Evolutionary conservation across 2,888 invertebrate genomes (phyloP).

Genomic region (Anticlea derivata): DNA sequence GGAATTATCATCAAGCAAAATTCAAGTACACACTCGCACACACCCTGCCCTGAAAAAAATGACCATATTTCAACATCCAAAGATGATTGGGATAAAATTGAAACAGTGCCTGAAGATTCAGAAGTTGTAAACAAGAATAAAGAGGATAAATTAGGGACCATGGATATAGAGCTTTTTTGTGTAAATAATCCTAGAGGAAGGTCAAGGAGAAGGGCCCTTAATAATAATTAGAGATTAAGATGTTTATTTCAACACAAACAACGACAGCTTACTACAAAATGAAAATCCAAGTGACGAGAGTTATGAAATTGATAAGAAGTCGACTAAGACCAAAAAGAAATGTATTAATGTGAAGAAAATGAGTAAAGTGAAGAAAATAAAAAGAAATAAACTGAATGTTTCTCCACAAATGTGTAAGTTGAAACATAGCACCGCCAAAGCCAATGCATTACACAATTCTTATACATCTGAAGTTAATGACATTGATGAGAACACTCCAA

Average conservation of each 20-base stretch:
- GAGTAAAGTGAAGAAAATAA: slow-evolving; percentile 68
- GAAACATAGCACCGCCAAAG: slow-evolving; percentile 45
- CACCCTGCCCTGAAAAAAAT: slow-evolving; percentile 48
- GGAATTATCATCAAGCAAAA: slow-evolving; percentile 54
- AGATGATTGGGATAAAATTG: slow-evolving; percentile 77
- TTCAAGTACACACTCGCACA: slow-evolving; percentile 62
- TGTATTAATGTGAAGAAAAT: slow-evolving; percentile 76
- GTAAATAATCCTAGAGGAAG: slow-evolving; percentile 64
- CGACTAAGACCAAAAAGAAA: slow-evolving; percentile 56
- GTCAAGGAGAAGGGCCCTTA: slow-evolving; percentile 59
- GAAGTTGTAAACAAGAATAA: slow-evolving; percentile 49
- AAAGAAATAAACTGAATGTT: slow-evolving; percentile 72
- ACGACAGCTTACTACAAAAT: slow-evolving; percentile 45
- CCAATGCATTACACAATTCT: slow-evolving; percentile 26
- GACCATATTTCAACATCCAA: slow-evolving; percentile 53
- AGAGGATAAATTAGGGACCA: slow-evolving; percentile 55
- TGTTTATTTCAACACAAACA: slow-evolving; percentile 30
- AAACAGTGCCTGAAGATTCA: slow-evolving; percentile 57
- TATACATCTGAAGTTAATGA: slow-evolving; percentile 35
- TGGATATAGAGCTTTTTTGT: slow-evolving; percentile 59
- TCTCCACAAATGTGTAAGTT: slow-evolving; percentile 76
- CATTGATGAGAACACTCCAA: slow-evolving; percentile 63
- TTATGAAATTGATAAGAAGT: slow-evolving; percentile 51
- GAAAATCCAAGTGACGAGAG: slow-evolving; percentile 49
- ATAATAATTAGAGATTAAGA: slow-evolving; percentile 45